Percentiles rank a stretch among this genome's conserved stretches.
Evolutionary conservation across 1,140 invertebrate species (phyloP).

Genomic region (Penaeus vannamei): DNA sequence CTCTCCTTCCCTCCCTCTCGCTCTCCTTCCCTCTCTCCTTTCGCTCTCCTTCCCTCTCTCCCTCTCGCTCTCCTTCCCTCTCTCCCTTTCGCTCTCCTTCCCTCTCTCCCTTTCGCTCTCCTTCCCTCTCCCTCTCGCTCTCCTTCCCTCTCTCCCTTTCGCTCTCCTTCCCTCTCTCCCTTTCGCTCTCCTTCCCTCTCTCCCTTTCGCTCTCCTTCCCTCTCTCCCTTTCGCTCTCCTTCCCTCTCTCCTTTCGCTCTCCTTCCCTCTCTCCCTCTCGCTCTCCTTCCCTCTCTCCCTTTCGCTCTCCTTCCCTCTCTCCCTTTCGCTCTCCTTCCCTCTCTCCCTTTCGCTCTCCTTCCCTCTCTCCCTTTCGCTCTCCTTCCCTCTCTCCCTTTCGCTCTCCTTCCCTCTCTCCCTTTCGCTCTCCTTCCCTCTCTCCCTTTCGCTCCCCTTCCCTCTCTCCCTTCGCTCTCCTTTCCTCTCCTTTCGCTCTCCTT

Average conservation of each 20-base stretch:
- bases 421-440: not conserved
- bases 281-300: not conserved
- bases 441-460: not conserved
- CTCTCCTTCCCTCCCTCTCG: not conserved
- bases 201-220: not conserved
- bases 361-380: not conserved
- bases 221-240: not conserved
- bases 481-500: not conserved
- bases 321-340: not conserved
- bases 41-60: not conserved
- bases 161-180: not conserved
- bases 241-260: not conserved
- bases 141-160: conserved; percentile 9
- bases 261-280: no score
- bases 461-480: conserved; percentile 9
- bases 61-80: not conserved
- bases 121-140: not conserved
- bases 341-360: no score
- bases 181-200: conserved; percentile 26
- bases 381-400: not conserved
- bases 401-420: not conserved
- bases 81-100: not conserved
- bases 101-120: not conserved
- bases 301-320: not conserved
- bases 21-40: not conserved